Evolutionary conservation across 2,888 invertebrate genomes (phyloP).

Genomic region (Cataglyphis albicans): DNA sequence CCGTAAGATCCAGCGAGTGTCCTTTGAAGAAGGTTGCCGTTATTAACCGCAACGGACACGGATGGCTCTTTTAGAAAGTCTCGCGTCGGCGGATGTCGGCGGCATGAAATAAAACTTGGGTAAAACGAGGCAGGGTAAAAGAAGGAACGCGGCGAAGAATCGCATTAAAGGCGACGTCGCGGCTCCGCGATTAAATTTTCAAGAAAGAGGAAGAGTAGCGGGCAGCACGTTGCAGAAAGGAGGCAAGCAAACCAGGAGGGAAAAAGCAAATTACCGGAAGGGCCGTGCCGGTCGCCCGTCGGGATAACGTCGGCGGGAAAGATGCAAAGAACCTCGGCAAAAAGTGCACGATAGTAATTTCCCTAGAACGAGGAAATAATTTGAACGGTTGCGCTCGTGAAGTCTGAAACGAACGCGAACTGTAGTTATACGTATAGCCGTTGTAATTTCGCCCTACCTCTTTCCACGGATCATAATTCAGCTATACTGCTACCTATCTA

Average conservation of each 20-base stretch:
- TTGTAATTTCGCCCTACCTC: conserved; percentile 39
- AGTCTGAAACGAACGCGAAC: conserved; percentile 44
- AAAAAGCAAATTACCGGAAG: conserved; percentile 79
- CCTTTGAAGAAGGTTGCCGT: conserved; percentile 47
- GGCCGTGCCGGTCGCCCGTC: conserved; percentile 55
- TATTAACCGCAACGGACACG: conserved; percentile 54
- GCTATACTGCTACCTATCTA: conserved; percentile 40
- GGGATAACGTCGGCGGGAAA: conserved; percentile 52
- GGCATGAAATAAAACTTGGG: conserved; percentile 55
- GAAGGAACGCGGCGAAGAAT: conserved; percentile 57
- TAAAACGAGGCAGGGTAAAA: conserved; percentile 39
- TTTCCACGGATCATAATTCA: conserved; percentile 45
- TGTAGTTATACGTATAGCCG: conserved; percentile 32
- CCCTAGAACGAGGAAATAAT: conserved; percentile 63
- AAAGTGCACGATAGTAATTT: conserved; percentile 66
- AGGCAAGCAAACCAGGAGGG: conserved; percentile 53
- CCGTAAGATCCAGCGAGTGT: conserved; percentile 34
- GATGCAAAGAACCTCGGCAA: conserved; percentile 60
- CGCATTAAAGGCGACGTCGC: conserved; percentile 79
- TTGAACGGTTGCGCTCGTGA: conserved; percentile 55
- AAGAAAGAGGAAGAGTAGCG: conserved; percentile 64
- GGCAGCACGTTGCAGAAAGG: conserved; percentile 39
- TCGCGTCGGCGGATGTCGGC: conserved; percentile 52
- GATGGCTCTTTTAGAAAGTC: conserved; percentile 57
- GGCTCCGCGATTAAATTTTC: conserved; percentile 80